Conservation (phyloP, 1,140 invertebrate species). For the Drosophila suzukii region DNA sequence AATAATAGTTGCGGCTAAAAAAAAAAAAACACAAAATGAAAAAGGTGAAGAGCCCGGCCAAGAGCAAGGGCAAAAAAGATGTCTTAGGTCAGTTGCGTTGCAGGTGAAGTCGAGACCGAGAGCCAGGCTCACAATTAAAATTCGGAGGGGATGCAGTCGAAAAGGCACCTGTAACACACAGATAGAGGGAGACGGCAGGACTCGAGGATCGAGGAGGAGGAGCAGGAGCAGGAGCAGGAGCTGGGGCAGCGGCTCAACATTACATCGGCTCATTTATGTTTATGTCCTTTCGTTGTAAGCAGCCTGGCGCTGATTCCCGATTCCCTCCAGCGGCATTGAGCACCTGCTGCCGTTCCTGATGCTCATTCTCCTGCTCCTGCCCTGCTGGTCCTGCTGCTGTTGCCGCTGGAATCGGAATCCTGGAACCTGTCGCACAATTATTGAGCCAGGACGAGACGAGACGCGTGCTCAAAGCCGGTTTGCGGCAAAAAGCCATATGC, state of each 20-base stretch:
- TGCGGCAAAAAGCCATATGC: slow-evolving; percentile 71
- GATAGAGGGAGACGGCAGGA: slow-evolving; percentile 58
- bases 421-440: slow-evolving; percentile 78
- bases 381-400: slow-evolving; percentile 24
- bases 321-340: slow-evolving; percentile 59
- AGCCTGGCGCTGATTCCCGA: slow-evolving; percentile 70
- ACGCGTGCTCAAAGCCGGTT: slow-evolving; percentile 81
- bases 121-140: slow-evolving; percentile 73
- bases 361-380: slow-evolving; percentile 37
- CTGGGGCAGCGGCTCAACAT: slow-evolving; percentile 49
- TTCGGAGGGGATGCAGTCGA: slow-evolving; percentile 48
- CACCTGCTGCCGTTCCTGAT: slow-evolving; percentile 60
- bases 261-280: slow-evolving; percentile 82
- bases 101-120: slow-evolving; percentile 59
- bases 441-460: slow-evolving; percentile 71
- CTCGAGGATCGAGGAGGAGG: slow-evolving; percentile 1
- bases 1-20: slow-evolving; percentile 80
- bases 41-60: slow-evolving; percentile 63
- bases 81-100: slow-evolving; percentile 80
- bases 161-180: slow-evolving; percentile 56
- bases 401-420: slow-evolving; percentile 58
- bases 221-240: slow-evolving; percentile 14
- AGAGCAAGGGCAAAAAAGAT: slow-evolving; percentile 77
- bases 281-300: slow-evolving; percentile 82
- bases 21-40: slow-evolving; percentile 23